A percentile compares a stretch with the other conserved stretches of the same genome.
phyloP scores from a whole-genome alignment of 2,113 vertebrate genomes.

The Terrapene triunguis region DNA sequence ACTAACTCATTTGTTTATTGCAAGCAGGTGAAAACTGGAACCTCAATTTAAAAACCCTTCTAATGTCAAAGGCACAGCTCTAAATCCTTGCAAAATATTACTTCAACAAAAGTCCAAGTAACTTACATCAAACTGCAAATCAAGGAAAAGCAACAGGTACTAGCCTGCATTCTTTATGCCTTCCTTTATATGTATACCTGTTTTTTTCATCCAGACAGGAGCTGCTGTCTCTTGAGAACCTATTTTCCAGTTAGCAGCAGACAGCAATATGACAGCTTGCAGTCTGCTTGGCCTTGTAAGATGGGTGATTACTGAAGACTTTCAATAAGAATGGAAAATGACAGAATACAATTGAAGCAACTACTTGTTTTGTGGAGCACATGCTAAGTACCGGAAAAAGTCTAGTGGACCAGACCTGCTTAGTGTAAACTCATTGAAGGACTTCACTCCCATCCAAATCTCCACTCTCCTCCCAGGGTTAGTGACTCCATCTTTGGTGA shows the following conservation, averaged over 20 bases:
- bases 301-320: background rate
- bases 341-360: background rate
- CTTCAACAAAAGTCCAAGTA: background rate
- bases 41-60: background rate
- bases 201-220: constrained; percentile 43
- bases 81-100: constrained; percentile 7
- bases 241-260: background rate
- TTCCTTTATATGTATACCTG: constrained; percentile 10
- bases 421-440: background rate
- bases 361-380: background rate
- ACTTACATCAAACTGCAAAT: background rate
- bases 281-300: background rate
- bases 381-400: background rate
- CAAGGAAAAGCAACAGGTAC: constrained; percentile 3
- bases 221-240: constrained; percentile 33
- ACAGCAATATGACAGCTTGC: constrained; percentile 18
- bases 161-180: background rate
- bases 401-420: background rate
- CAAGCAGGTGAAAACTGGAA: constrained; percentile 1
- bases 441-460: background rate
- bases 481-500: background rate
- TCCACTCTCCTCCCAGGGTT: background rate
- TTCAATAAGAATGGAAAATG: background rate
- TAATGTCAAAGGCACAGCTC: background rate
- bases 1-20: background rate